Base-by-base conservation (phyloP, 2,888 invertebrate species). In the Xestia xanthographa region DNA sequence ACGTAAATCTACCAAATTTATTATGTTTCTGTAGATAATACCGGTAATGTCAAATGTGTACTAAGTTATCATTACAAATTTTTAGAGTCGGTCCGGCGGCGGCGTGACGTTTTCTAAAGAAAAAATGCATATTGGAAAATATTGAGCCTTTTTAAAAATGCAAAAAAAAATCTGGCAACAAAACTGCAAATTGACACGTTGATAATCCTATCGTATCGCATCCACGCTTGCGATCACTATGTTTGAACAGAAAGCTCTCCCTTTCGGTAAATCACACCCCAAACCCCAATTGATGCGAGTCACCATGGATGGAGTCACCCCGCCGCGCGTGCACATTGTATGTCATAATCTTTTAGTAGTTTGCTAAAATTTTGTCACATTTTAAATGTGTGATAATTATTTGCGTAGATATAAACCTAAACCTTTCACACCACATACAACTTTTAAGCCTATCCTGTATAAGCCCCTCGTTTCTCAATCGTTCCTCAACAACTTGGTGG, bases 241-340 rank as follows among this genome's bases (percentile, higher is more conserved):
- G 6, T 56, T 48, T 38, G n/a, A 50, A 48, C 26, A 56, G 38
- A 48, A 53, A 53, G 5, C 20, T 48, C 17, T 50, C 50, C 50
- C 78, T 66, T 20, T 53, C 20, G 11, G 6, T 63, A 76, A 67
- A 75, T 79, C 82, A 53, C 26, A 48, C 63, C 71, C 70, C 70
- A 41, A 43, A 50, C 20, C 43, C 20, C 29, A 62, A 45, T 29
- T 29, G 9, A 67, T 14, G 38, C 26, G 45, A 60, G 43, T 48
- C 82, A 48, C 66, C 66, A 62, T 38, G 1, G 41, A 53, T 38
- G 1, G 34, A 50, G 34, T 45, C 50, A 81, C 50, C 48, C 26
- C 45, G 20, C 38, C 6, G n/a, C n/a, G n/a, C 34, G 20, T 41
- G 17, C 73, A 74, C n/a, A 79, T 50, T n/a, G 14, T 29, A 45